Percentiles rank a stretch among this genome's conserved stretches.
Conservation (phyloP, 1,140 invertebrate species). For the Calycopis cecrops region DNA sequence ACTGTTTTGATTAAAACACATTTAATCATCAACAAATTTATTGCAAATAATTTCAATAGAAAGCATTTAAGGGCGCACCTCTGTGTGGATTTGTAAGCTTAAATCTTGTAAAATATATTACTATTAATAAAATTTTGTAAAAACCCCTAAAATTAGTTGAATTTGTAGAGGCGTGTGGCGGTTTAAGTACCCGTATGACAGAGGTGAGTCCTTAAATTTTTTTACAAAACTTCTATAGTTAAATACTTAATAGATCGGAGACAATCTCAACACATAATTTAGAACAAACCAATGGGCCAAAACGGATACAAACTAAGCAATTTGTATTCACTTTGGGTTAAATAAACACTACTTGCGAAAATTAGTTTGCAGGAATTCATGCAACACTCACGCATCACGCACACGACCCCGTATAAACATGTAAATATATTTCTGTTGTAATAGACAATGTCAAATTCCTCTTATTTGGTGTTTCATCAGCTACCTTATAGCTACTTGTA, state of each 20-base stretch:
- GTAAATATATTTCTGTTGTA: slow-evolving; percentile 44
- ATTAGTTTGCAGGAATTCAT: slow-evolving; percentile 49
- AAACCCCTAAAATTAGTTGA: not conserved
- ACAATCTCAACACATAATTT: slow-evolving; percentile 58
- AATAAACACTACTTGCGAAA: slow-evolving; percentile 21
- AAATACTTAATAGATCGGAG: slow-evolving; percentile 38
- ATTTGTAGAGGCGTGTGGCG: slow-evolving; percentile 16
- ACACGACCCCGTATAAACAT: slow-evolving; percentile 37
- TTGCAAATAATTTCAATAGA: slow-evolving; percentile 55
- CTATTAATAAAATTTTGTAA: not conserved
- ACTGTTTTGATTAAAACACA: slow-evolving; percentile 28
- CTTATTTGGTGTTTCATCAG: slow-evolving; percentile 48
- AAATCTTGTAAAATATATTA: no score
- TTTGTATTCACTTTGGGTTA: slow-evolving; percentile 45
- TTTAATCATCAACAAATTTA: slow-evolving; percentile 60
- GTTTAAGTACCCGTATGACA: slow-evolving; percentile 6
- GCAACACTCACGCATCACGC: slow-evolving; percentile 37
- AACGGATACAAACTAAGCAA: slow-evolving; percentile 45
- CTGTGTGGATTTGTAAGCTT: slow-evolving; percentile 16
- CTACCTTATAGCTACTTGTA: slow-evolving; percentile 42
- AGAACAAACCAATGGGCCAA: slow-evolving; percentile 34
- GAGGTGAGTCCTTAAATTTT: slow-evolving; percentile 52
- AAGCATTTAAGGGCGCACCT: slow-evolving; percentile 52
- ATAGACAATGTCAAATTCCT: slow-evolving; percentile 36
- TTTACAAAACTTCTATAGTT: slow-evolving; percentile 20